Percentiles rank a stretch among this genome's conserved stretches.
Conservation (phyloP, 2,888 invertebrate species). For the Torymus texanus region DNA sequence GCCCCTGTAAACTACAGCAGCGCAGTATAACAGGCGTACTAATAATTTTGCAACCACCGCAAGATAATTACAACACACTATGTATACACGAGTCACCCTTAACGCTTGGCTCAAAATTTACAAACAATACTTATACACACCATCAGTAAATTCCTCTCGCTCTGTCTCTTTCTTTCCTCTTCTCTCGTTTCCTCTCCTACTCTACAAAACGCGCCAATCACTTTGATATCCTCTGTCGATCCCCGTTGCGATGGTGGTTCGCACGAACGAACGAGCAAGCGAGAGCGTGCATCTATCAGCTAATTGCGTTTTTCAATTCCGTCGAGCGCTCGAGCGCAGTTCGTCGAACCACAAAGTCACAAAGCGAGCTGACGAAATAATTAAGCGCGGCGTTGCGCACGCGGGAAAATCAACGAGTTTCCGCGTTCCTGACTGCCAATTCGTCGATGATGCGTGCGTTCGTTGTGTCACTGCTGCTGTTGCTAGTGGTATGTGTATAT, state of each 20-base stretch:
- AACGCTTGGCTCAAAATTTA: background rate
- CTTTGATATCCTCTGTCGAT: too few relatives aligned
- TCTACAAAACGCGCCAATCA: too few relatives aligned
- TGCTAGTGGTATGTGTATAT: too few relatives aligned
- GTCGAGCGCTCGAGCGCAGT: background rate
- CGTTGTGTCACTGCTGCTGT: too few relatives aligned
- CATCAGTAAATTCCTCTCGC: background rate
- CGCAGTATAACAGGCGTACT: too few relatives aligned
- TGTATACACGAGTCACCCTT: background rate
- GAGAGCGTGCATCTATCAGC: constrained; percentile 11
- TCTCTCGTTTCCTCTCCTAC: background rate
- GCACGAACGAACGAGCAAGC: too few relatives aligned
- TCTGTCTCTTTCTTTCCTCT: background rate
- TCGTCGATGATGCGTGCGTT: background rate
- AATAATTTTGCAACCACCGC: too few relatives aligned
- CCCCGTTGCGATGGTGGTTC: too few relatives aligned
- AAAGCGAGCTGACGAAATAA: constrained; percentile 32
- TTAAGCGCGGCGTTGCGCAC: constrained; percentile 10
- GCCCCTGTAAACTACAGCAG: too few relatives aligned
- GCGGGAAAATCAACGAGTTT: constrained; percentile 21
- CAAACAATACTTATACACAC: background rate
- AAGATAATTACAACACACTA: too few relatives aligned
- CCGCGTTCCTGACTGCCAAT: too few relatives aligned
- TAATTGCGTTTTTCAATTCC: constrained; percentile 41
- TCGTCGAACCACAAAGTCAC: constrained; percentile 12